Conservation (phyloP, 2,113 vertebrate genomes). For the Varanus komodoensis region DNA sequence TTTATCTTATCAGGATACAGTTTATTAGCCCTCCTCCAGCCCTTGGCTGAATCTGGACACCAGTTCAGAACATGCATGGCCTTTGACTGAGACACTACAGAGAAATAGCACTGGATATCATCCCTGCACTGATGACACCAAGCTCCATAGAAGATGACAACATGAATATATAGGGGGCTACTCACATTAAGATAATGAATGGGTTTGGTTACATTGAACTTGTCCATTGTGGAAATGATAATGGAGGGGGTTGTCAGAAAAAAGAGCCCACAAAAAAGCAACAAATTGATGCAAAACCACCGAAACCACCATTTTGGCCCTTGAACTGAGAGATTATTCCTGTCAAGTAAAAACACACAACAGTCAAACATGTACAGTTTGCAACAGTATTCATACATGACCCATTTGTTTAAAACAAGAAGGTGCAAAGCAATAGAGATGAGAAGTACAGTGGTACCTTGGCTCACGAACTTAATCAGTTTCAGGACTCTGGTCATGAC, state of each 20-base stretch:
- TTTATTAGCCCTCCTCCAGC: no score
- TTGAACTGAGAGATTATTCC: constrained; percentile 89
- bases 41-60: no score
- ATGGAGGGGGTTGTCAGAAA: constrained; percentile 97
- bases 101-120: no score
- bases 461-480: no score
- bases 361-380: constrained; percentile 4
- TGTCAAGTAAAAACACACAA: constrained; percentile 54
- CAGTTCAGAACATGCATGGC: no score
- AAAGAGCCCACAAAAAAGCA: constrained; percentile 89
- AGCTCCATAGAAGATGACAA: background rate
- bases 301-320: constrained; percentile 90
- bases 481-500: no score
- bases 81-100: no score
- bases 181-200: constrained; percentile 93
- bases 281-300: constrained; percentile 84
- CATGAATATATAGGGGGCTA: constrained; percentile 26
- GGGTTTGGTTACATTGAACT: constrained; percentile 94
- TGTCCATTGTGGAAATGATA: constrained; percentile 93
- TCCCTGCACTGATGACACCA: no score
- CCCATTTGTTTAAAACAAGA: background rate
- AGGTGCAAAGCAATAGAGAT: background rate
- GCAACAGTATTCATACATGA: background rate
- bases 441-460: no score
- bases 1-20: no score